Base-by-base conservation (phyloP, 2,797 vertebrate species). In the Danio albolineatus region DNA sequence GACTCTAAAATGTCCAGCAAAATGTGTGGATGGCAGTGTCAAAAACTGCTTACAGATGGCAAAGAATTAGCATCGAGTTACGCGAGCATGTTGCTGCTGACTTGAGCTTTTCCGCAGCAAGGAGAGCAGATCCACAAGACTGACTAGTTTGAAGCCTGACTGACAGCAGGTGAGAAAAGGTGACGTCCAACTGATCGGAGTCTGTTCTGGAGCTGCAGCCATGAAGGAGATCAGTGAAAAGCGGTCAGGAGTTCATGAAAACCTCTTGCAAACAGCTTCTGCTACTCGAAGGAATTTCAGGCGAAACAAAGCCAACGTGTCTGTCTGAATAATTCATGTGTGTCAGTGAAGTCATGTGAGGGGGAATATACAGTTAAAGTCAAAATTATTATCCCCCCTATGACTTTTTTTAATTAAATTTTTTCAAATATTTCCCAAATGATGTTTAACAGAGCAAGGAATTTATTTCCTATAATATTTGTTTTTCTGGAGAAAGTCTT, bases 21-120 rank as follows among this genome's bases (percentile, higher is more conserved):
- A 62, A 49, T 43, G 10, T 71, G 28, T n/a, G 57, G 46, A 46
- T 64, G 48, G 48, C 67, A 17, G 48, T 72, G 77, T 79, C 77
- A 64, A 79, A 69, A 62, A 43, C 19, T 61, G 73, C 65, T 69
- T 62, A 71, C 59, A 61, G 49, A 65, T 80, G 21, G 51, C 59
- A 80, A 72, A 86, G 64, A 75, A 82, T 62, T 64, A 77, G 76
- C 64, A 38, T 57, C 7, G 69, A 77, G 79, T 79, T 74, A 73
- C 60, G 76, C 2, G 76, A 70, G 59, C 62, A 70, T 54, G 54
- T 39, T 80, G 56, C 43, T 74, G 80, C 82, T 79, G 83, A 83
- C 76, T 82, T 57, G 28, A 79, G 73, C 76, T 73, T 57, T 71
- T 80, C 77, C 74, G 65, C 49, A 70, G 46, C 64, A 62, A 57